phyloP scores from a whole-genome alignment of 2,888 invertebrate genomes.

The Gastracanthus pulcherrimus region DNA sequence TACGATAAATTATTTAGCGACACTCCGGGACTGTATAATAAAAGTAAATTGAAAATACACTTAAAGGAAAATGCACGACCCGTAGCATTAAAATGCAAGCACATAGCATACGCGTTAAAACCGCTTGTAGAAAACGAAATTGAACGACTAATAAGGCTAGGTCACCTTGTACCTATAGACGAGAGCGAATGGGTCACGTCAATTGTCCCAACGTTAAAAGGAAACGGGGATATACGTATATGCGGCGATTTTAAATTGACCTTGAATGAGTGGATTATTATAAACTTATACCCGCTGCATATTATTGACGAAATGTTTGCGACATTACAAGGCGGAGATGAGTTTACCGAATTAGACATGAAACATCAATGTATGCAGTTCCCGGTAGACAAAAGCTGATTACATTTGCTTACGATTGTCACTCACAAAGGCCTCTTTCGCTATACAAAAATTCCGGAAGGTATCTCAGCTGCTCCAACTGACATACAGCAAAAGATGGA shows the following conservation, averaged over 20 bases:
- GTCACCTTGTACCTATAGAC: not conserved
- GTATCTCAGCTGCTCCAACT: no score
- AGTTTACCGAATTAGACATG: not conserved
- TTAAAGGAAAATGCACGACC: not conserved
- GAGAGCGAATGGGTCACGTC: not conserved
- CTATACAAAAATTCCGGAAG: no score
- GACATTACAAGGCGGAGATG: not conserved
- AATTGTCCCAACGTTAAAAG: not conserved
- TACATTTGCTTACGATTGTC: not conserved
- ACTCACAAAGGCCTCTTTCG: not conserved
- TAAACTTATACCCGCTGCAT: not conserved
- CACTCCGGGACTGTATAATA: not conserved
- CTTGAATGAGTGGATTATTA: not conserved
- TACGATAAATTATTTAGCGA: not conserved
- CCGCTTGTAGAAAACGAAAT: not conserved
- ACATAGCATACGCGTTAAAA: not conserved
- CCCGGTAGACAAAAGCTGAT: not conserved
- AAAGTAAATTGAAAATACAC: not conserved
- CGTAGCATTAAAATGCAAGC: not conserved
- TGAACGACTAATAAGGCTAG: not conserved
- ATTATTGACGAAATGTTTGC: not conserved
- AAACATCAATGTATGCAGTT: not conserved
- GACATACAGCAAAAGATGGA: no score
- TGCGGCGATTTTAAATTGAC: not conserved
- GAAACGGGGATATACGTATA: not conserved